These are phyloP conservation scores for Lanistes nyassanus DNA, from an alignment of 1,140 invertebrate genomes.

Conservation along the genomic window DNA sequence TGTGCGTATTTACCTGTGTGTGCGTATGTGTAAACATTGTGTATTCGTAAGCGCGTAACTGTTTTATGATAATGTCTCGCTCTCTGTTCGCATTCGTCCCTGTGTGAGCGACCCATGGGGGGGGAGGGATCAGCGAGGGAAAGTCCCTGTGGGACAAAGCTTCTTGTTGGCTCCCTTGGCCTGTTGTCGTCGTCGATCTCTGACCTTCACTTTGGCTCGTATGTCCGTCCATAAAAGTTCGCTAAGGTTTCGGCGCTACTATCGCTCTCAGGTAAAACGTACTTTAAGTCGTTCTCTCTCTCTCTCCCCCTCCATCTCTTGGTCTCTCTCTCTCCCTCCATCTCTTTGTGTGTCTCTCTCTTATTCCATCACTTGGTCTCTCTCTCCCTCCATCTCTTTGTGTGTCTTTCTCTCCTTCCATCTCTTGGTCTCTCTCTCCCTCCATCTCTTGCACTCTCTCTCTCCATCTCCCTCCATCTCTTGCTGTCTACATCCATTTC, in stretches of 20 bases:
- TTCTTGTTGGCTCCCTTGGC: too few relatives aligned
- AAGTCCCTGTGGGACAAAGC: too few relatives aligned
- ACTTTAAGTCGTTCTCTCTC: not conserved
- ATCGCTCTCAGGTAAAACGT: too few relatives aligned
- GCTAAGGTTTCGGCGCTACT: too few relatives aligned
- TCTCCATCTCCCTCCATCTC: too few relatives aligned
- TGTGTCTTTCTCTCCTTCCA: too few relatives aligned
- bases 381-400: not conserved
- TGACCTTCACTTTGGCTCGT: too few relatives aligned
- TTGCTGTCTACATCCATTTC: too few relatives aligned
- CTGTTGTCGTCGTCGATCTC: too few relatives aligned
- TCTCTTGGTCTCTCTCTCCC: not conserved
- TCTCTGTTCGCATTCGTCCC: not conserved
- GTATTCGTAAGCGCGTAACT: not conserved
- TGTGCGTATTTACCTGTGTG: not conserved
- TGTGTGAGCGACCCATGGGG: too few relatives aligned
- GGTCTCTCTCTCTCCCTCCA: slow-evolving; percentile 1
- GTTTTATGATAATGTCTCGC: not conserved
- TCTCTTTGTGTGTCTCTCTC: not conserved
- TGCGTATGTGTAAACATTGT: not conserved
- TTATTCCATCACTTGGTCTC: slow-evolving; percentile 1
- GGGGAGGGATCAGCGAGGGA: too few relatives aligned
- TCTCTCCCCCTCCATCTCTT: slow-evolving; percentile 2
- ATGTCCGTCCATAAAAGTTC: too few relatives aligned
- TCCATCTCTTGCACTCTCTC: slow-evolving; percentile 11